phyloP scores from a whole-genome alignment of 2,888 invertebrate genomes.

The Philhelius pedissequus region DNA sequence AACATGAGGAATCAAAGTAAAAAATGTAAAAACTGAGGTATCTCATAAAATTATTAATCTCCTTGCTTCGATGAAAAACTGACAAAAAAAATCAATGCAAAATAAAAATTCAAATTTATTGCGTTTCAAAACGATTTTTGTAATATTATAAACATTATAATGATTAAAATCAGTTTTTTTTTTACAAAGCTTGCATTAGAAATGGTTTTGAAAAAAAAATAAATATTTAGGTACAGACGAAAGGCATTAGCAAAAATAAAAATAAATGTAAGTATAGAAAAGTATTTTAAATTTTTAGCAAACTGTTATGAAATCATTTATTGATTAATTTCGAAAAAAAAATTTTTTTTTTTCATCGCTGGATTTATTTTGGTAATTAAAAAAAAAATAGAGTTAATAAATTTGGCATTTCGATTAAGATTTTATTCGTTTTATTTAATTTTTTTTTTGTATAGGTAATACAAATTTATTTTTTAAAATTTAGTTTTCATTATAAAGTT shows the following conservation, averaged over 20 bases:
- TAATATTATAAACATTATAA: conserved; percentile 42
- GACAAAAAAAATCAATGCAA: conserved; percentile 63
- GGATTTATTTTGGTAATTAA: conserved; percentile 5
- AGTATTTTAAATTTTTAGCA: conserved; percentile 46
- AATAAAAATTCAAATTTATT: conserved; percentile 30
- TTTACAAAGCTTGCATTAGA: conserved; percentile 61
- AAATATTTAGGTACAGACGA: background rate
- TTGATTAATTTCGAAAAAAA: background rate
- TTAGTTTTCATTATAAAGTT: conserved; percentile 19
- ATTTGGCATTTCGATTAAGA: conserved; percentile 3
- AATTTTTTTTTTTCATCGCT: background rate
- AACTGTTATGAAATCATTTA: conserved; percentile 55
- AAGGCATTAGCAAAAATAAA: conserved; percentile 54
- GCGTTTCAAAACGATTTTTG: conserved; percentile 33
- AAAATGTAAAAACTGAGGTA: background rate
- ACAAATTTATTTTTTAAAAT: background rate
- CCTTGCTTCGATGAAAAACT: conserved; percentile 13
- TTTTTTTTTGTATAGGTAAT: background rate
- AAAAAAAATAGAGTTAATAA: conserved; percentile 19
- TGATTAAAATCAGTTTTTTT: conserved; percentile 45
- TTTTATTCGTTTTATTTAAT: background rate
- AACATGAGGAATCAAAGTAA: background rate
- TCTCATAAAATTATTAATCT: conserved; percentile 5
- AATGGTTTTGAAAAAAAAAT: conserved; percentile 44
- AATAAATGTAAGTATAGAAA: conserved; percentile 35